phyloP scores from a whole-genome alignment of 2,113 vertebrate species.

The Nibea coibor region DNA sequence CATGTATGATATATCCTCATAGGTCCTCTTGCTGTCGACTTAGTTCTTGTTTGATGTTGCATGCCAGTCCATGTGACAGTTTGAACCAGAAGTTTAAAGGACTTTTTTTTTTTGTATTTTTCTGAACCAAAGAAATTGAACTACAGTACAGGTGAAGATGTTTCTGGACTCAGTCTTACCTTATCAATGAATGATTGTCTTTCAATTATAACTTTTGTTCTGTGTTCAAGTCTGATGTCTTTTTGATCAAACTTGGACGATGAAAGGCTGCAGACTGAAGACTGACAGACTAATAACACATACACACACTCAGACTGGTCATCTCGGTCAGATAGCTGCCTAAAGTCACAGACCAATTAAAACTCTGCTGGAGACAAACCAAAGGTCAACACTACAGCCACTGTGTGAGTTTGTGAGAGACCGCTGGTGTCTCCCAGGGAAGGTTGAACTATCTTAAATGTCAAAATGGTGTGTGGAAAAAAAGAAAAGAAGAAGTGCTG shows the following conservation, averaged over 20 bases:
- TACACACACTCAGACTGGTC: neutral
- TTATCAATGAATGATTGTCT: too few relatives aligned
- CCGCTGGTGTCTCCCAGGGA: slow-evolving; percentile 44
- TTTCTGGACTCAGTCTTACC: neutral
- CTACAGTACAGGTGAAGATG: neutral
- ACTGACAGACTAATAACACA: too few relatives aligned
- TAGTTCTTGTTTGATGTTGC: too few relatives aligned
- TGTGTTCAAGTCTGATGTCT: neutral
- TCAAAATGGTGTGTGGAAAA: slow-evolving; percentile 24
- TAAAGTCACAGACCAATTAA: slow-evolving; percentile 64
- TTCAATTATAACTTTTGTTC: neutral
- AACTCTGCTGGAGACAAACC: slow-evolving; percentile 55
- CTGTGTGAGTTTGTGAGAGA: slow-evolving; percentile 11
- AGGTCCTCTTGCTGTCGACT: too few relatives aligned
- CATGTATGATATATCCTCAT: neutral
- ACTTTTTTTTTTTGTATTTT: neutral
- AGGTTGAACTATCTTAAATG: slow-evolving; percentile 56
- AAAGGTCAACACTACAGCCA: slow-evolving; percentile 59
- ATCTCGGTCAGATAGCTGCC: slow-evolving; percentile 31
- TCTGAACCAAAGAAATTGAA: neutral
- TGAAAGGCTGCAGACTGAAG: neutral
- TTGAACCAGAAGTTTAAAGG: neutral
- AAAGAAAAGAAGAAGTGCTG: slow-evolving; percentile 1
- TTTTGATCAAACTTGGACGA: neutral
- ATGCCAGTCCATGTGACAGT: neutral